Evolutionary conservation across 2,797 vertebrate genomes (phyloP).

Genomic region (Leontopithecus rosalia): DNA sequence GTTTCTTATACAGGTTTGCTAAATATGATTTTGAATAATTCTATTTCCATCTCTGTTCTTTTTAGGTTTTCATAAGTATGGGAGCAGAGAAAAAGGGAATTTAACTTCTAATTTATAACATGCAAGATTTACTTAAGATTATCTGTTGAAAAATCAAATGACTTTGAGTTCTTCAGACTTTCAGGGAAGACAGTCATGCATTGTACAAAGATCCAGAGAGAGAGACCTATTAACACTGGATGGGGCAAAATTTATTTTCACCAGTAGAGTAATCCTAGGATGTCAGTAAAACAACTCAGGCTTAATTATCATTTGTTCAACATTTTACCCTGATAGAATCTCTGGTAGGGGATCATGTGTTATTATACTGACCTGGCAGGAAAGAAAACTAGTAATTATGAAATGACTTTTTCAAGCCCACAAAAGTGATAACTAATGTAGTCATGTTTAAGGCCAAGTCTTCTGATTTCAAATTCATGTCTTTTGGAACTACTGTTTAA

Average conservation of each 20-base stretch:
- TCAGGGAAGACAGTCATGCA: not conserved
- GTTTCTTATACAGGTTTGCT: not conserved
- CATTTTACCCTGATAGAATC: not conserved
- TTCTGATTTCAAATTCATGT: not conserved
- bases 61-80: not conserved
- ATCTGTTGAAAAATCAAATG: not conserved
- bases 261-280: not conserved
- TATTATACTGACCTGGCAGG: not conserved
- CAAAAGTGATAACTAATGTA: not conserved
- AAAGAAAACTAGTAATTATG: not conserved
- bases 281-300: not conserved
- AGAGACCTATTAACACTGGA: not conserved
- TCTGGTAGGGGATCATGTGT: not conserved
- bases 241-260: not conserved
- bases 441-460: not conserved
- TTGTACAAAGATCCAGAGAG: not conserved
- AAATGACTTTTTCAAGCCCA: constrained; percentile 20
- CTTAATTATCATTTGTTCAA: not conserved
- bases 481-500: not conserved
- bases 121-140: not conserved
- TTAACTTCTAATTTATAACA: not conserved
- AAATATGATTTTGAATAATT: constrained; percentile 25
- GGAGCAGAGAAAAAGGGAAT: not conserved
- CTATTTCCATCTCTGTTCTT: not conserved
- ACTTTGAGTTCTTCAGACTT: not conserved